phyloP scores from a whole-genome alignment of 37 sponge, comb jelly and placozoan species.

The Mnemiopsis leidyi region DNA sequence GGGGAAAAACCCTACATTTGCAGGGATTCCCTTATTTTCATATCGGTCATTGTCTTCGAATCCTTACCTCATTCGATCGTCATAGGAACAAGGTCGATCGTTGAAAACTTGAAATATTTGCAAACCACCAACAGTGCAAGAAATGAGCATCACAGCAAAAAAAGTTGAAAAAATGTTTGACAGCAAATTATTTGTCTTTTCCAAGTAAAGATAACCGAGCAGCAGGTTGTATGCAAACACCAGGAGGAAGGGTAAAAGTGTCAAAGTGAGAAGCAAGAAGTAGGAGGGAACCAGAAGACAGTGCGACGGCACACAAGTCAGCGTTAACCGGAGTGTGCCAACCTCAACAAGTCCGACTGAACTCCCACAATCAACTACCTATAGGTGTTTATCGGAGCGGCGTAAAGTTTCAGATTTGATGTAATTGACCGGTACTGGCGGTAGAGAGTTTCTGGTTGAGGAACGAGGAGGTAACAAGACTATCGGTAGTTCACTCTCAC shows the following conservation, averaged over 20 bases:
- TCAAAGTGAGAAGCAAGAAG: not conserved
- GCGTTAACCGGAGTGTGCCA: not conserved
- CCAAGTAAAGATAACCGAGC: too few species aligned
- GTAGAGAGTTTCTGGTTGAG: not conserved
- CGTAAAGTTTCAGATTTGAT: not conserved
- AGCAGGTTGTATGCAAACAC: too few species aligned
- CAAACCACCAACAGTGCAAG: too few species aligned
- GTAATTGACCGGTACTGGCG: not conserved
- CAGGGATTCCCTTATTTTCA: not conserved
- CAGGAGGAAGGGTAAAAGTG: too few species aligned
- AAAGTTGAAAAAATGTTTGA: too few species aligned
- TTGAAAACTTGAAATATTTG: too few species aligned
- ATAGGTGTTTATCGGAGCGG: not conserved
- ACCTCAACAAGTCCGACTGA: not conserved
- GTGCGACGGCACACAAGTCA: not conserved
- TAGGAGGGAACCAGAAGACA: not conserved
- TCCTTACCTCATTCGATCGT: not conserved
- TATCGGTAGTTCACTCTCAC: not conserved
- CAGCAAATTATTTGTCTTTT: too few species aligned
- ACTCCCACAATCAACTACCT: not conserved
- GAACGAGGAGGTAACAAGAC: not conserved
- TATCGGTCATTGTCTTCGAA: not conserved
- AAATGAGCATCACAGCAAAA: too few species aligned
- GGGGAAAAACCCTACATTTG: not conserved
- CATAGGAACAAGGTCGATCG: not conserved